Conservation (phyloP, 2,113 vertebrate genomes). For the Amia ocellicauda region DNA sequence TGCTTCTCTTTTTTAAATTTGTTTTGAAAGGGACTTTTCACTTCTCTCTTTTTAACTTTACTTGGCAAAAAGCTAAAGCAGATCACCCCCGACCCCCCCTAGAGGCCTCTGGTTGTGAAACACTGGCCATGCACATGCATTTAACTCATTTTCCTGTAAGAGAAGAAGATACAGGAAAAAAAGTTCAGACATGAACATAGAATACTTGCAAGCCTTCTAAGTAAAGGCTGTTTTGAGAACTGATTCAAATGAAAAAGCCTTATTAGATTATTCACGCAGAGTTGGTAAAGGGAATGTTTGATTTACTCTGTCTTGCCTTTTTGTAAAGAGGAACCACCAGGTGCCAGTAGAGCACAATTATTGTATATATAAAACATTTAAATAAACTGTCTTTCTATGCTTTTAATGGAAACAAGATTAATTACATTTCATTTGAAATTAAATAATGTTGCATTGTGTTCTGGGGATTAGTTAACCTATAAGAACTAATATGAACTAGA, state of each 20-base stretch:
- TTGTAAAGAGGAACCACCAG: slow-evolving; percentile 5
- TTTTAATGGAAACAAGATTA: not conserved
- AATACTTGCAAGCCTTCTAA: not conserved
- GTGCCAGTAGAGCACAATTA: slow-evolving; percentile 9
- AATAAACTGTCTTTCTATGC: not conserved
- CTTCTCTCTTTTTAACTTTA: too few relatives aligned
- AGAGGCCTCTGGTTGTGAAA: too few relatives aligned
- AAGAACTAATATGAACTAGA: too few relatives aligned
- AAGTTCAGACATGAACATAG: not conserved
- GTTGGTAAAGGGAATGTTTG: too few relatives aligned
- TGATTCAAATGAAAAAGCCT: not conserved
- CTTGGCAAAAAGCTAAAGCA: too few relatives aligned
- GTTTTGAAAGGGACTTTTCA: too few relatives aligned
- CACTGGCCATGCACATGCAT: too few relatives aligned
- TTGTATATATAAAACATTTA: not conserved
- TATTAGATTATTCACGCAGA: not conserved
- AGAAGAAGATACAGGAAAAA: not conserved
- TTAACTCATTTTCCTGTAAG: too few relatives aligned
- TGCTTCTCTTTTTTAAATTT: too few relatives aligned
- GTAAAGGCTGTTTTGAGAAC: not conserved
- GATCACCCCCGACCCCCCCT: too few relatives aligned
- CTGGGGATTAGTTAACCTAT: not conserved
- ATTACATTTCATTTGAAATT: not conserved
- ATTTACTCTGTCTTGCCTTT: not conserved
- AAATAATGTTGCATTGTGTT: not conserved